phyloP scores from a whole-genome alignment of 64 coral and sea anemone species.

The Montipora capricornis region DNA sequence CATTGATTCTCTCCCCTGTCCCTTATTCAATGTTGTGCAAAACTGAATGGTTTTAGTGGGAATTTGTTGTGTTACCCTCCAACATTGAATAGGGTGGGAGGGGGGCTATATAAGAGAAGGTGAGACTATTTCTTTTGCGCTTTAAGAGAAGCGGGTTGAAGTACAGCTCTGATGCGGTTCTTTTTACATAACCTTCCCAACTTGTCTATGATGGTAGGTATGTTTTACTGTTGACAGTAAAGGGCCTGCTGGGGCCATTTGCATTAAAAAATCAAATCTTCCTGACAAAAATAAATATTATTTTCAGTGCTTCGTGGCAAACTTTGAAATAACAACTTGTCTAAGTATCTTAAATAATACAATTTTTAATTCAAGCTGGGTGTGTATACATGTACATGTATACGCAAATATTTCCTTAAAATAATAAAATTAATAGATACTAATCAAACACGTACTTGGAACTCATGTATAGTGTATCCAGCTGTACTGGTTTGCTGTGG shows the following conservation, averaged over 20 bases:
- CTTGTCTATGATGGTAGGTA: neutral
- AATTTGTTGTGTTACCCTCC: too few relatives aligned
- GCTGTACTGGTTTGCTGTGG: conserved; percentile 40
- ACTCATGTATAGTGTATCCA: conserved; percentile 44
- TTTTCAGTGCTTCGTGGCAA: neutral
- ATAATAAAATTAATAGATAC: neutral
- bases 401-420: neutral
- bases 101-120: neutral
- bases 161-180: too few relatives aligned
- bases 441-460: conserved; percentile 25
- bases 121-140: too few relatives aligned
- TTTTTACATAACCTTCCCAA: too few relatives aligned
- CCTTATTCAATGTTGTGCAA: too few relatives aligned
- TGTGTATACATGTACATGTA: too few relatives aligned
- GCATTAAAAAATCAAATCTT: neutral
- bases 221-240: neutral
- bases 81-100: too few relatives aligned
- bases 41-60: too few relatives aligned
- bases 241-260: neutral
- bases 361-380: too few relatives aligned
- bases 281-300: neutral
- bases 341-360: neutral
- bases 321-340: neutral
- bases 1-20: too few relatives aligned
- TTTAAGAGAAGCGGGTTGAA: too few relatives aligned